Percentiles rank a stretch among this genome's conserved stretches.
Conservation (phyloP, 2,797 vertebrate genomes). For the Spatula versicolor region DNA sequence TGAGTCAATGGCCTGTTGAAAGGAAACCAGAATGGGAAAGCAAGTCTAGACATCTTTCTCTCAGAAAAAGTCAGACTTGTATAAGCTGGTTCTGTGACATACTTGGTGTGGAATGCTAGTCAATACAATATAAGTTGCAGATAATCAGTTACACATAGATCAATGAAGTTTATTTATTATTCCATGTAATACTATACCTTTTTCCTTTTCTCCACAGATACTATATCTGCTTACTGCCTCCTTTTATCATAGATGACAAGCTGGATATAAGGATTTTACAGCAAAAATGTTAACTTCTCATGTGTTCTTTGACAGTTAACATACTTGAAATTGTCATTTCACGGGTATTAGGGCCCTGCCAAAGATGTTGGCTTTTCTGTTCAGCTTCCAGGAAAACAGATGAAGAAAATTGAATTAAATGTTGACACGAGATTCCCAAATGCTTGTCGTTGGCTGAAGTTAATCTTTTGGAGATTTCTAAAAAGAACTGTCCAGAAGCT, state of each 20-base stretch:
- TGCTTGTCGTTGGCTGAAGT: accelerated
- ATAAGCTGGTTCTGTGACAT: neutral
- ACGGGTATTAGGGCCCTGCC: neutral
- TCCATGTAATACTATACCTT: neutral
- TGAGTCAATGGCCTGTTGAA: neutral
- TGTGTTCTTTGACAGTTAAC: neutral
- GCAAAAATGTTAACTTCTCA: neutral
- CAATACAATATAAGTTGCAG: neutral
- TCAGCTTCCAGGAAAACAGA: neutral
- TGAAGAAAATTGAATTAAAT: neutral
- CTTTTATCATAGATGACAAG: neutral
- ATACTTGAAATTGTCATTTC: neutral
- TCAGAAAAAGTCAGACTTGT: neutral
- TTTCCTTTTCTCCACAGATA: neutral
- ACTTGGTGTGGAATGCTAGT: neutral
- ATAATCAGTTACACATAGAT: neutral
- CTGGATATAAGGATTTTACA: neutral
- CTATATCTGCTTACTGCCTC: neutral
- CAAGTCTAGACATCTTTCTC: neutral
- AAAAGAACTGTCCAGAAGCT: neutral
- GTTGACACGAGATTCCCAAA: accelerated
- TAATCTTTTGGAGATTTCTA: neutral
- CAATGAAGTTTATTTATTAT: neutral
- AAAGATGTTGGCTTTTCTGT: neutral
- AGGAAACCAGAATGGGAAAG: neutral